phyloP scores from a whole-genome alignment of 2,113 vertebrate species.

The Heliornis fulica region DNA sequence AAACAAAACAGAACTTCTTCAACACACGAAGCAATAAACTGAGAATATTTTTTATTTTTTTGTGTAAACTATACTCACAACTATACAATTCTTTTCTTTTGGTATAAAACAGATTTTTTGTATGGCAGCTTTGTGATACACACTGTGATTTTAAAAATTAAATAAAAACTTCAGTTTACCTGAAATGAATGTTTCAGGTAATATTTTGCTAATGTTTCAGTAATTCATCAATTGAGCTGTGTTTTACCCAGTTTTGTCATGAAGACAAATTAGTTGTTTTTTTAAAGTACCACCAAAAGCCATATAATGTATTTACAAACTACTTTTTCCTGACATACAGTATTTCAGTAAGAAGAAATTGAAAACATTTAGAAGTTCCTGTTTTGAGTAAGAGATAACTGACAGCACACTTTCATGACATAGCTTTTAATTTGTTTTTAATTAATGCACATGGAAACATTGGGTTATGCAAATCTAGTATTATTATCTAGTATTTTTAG shows the following conservation, averaged over 20 bases:
- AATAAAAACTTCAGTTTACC: neutral
- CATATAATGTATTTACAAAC: neutral
- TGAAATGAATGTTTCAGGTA: neutral
- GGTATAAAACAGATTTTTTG: neutral
- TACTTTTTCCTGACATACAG: neutral
- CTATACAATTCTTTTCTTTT: neutral
- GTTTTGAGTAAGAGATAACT: neutral
- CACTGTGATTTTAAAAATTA: neutral
- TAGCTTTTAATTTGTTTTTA: neutral
- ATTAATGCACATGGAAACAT: neutral
- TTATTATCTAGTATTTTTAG: neutral
- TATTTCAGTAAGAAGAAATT: neutral
- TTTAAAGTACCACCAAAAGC: neutral
- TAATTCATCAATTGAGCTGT: neutral
- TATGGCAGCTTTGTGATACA: neutral
- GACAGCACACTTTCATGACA: neutral
- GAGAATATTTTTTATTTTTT: neutral
- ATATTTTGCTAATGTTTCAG: neutral
- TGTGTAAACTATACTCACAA: neutral
- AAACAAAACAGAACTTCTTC: neutral
- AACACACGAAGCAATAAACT: neutral
- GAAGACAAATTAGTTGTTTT: neutral
- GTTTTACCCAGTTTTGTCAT: neutral
- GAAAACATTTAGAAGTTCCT: neutral
- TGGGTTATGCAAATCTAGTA: neutral